phyloP scores from a whole-genome alignment of 2,113 vertebrate genomes.

The Spea bombifrons region DNA sequence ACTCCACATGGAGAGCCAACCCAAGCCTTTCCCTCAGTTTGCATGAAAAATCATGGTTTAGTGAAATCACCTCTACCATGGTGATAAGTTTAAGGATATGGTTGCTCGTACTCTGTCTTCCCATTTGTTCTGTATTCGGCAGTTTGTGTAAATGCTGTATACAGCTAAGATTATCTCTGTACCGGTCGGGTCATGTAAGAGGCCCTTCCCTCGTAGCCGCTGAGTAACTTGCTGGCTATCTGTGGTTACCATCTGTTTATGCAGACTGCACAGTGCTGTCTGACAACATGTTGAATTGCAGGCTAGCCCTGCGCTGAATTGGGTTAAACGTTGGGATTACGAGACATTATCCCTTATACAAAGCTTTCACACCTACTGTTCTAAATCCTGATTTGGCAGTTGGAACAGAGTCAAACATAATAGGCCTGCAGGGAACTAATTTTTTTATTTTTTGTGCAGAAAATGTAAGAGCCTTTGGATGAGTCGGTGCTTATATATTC shows the following conservation, averaged over 20 bases:
- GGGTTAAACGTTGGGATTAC: constrained; percentile 36
- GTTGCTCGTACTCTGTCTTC: too few relatives aligned
- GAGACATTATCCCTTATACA: constrained; percentile 32
- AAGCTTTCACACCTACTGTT: constrained; percentile 44
- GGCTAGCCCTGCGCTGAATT: constrained; percentile 9
- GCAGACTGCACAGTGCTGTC: neutral
- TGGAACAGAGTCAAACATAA: constrained; percentile 35
- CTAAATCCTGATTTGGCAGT: constrained; percentile 38
- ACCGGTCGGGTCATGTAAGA: too few relatives aligned
- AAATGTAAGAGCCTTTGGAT: constrained; percentile 6
- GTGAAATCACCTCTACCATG: too few relatives aligned
- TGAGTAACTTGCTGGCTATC: too few relatives aligned
- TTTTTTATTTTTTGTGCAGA: constrained; percentile 12
- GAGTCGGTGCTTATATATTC: constrained; percentile 17
- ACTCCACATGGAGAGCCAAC: too few relatives aligned
- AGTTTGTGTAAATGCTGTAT: too few relatives aligned
- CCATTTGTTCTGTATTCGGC: too few relatives aligned
- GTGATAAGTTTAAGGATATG: too few relatives aligned
- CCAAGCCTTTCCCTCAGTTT: too few relatives aligned
- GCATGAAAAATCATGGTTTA: too few relatives aligned
- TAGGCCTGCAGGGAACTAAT: constrained; percentile 42
- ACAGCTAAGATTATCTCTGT: too few relatives aligned
- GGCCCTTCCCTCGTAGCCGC: too few relatives aligned
- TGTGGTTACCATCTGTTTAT: neutral
- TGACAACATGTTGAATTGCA: neutral